Evolutionary conservation across 2,888 invertebrate species (phyloP), one percentile per base, ranked within the genome.

Genomic region (Diaphora mendica): DNA sequence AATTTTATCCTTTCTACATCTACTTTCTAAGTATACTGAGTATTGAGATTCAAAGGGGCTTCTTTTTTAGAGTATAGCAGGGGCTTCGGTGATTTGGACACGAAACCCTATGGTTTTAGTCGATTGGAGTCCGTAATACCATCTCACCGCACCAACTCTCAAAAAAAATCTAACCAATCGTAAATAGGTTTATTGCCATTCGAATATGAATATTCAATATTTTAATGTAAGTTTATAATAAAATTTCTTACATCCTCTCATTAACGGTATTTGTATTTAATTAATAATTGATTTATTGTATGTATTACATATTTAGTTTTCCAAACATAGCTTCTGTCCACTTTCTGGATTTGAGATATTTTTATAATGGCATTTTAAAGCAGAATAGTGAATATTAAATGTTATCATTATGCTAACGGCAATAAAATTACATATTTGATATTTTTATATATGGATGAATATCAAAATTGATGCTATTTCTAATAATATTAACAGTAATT

Each of bases 241-340:
- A 55, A 30, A 62, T 26, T 62, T 69, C 30, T 33, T n/a, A 26
- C 62, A 62, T 70, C 70, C 69, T 59, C 11, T 42, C 62, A 70
- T 64, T 44, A 62, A 44, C 26, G 70, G 26, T 42, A 42, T 70
- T 62, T 59, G 30, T 42, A 30, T 55, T 55, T 69, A 69, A 62
- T 62, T 70, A 70, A 42, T n/a, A 30, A 70, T 30, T 64, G 26
- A 69, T 69, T 69, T 69, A 59, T 48, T 30, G n/a, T 26, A 66
- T 8, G 7, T n/a, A 23, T 5, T n/a, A 55, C 35, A 1, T n/a
- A 33, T 39, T 69, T 69, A 59, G 26, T 59, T 55, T 59, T 39
- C 39, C n/a, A 15, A 39, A 35, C n/a, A 23, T 13, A 39, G 55
- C 68, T 39, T 17, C 17, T 9, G 39, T n/a, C 55, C 7, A 7